Percentiles rank a stretch among this genome's conserved stretches.
Evolutionary conservation across 2,888 invertebrate genomes (phyloP).

Genomic region (Drosophila tripunctata): DNA sequence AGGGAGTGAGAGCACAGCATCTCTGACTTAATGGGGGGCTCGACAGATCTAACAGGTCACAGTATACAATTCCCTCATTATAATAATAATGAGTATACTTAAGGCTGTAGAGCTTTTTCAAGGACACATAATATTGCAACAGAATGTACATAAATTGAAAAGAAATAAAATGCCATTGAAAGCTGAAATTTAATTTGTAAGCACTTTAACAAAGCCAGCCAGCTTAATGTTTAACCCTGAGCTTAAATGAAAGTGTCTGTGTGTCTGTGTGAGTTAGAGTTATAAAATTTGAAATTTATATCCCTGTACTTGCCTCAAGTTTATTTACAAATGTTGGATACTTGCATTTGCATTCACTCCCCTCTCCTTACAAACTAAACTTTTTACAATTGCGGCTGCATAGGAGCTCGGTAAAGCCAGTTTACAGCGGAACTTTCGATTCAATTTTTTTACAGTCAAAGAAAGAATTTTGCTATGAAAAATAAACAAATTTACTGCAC

Average conservation of each 20-base stretch:
- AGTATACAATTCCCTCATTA: slow-evolving; percentile 22
- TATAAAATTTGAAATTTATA: neutral
- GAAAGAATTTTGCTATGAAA: neutral
- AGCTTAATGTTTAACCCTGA: slow-evolving; percentile 5
- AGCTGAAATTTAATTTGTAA: slow-evolving; percentile 13
- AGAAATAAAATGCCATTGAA: slow-evolving; percentile 18
- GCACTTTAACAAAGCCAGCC: slow-evolving; percentile 8
- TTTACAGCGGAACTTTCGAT: neutral
- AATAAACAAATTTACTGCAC: neutral
- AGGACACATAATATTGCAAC: slow-evolving; percentile 18
- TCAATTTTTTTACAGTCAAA: neutral
- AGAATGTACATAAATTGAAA: slow-evolving; percentile 18
- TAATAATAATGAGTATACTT: slow-evolving; percentile 20
- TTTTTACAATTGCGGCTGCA: neutral
- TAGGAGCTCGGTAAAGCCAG: neutral
- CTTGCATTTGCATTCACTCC: neutral
- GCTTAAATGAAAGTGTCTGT: neutral
- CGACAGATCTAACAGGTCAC: slow-evolving; percentile 14
- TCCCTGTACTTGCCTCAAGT: neutral
- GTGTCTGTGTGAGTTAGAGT: neutral
- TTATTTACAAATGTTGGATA: neutral
- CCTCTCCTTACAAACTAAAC: neutral
- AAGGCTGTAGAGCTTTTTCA: slow-evolving; percentile 14
- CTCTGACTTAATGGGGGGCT: neutral
- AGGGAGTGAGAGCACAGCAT: neutral